Base-by-base conservation (phyloP, 2,797 vertebrate species). In the Phrynocephalus vlangalii region DNA sequence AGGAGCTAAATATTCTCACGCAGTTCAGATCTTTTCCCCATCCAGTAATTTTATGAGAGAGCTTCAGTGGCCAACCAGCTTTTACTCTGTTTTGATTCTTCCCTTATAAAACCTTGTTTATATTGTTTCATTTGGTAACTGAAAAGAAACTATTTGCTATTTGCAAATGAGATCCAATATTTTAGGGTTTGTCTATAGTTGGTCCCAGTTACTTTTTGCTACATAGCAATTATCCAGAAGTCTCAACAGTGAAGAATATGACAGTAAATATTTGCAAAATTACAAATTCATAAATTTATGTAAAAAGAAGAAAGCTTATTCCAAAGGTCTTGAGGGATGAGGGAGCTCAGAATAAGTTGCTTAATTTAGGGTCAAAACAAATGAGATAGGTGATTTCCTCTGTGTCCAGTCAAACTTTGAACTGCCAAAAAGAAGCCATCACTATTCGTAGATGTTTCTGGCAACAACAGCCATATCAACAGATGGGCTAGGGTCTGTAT, bases 131-230 rank as follows among this genome's bases (percentile, higher is more conserved):
- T 86, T 71, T 71, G 48, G 8, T 48, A 79, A 60, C n/a, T 56
- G 78, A 79, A 86, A 70, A 7, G 79, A 79, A 79, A 86, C 48
- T 79, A 63, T n/a, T n/a, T n/a, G 63, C 26, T 85, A 56, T 68
- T 52, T 85, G 44, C 81, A n/a, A 5, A 30, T 73, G n/a, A 60
- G 30, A 79, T 44, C 28, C 24, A 52, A 48, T 38, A 5, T 30
- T 24, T 68, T 82, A 48, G 38, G 63, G 48, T 44, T 30, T 71
- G 70, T 71, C 28, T 30, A 11, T 28, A n/a, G 28, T 71, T n/a
- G n/a, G 28, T 71, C 28, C 30, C 60, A 63, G 60, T 63, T 63
- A 63, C 18, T 63, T 5, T 63, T 20, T 63, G 60, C 11, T 63
- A 26, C 71, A 75, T 30, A 26, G 50, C 50, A 78, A 11, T 28